Base-by-base conservation (phyloP, 2,888 invertebrate species). In the Proisotoma minuta region DNA sequence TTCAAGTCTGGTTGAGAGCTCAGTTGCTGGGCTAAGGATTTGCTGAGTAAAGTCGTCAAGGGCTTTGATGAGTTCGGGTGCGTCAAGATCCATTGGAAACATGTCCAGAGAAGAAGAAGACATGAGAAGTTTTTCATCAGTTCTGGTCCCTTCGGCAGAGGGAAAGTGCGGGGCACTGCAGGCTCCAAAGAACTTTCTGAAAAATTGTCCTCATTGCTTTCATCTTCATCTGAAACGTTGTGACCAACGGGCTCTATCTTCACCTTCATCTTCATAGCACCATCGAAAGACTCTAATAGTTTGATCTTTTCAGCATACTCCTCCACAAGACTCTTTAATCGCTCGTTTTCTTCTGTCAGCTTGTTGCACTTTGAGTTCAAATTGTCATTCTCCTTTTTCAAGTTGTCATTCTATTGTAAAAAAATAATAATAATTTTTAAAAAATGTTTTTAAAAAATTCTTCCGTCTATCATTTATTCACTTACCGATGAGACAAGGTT, bases 91-190 rank as follows among this genome's bases (percentile, higher is more conserved):
- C 60, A 68, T 59, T 58, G 66, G 50, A 61, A 73, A 56, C 64
- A 62, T 12, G 63, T 64, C 70, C 62, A 65, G 29, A 72, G 61
- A 39, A 70, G 61, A 40, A 70, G 62, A 12, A 70, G 63, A 23
- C 63, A 63, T 54, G 67, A 57, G 54, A 66, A 63, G 49, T 64
- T 64, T 59, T 68, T 66, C 59, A 62, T 63, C 58, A 66, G 66
- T 43, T 68, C 69, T 56, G 63, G 69, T 68, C 68, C 73, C 73
- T 73, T 72, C 73, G 54, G 73, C 73, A 68, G 73, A 73, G 73
- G 73, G 70, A 65, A 51, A 69, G 66, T 63, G 68, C 61, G 62
- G 69, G 66, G 73, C 73, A 69, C 73, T 60, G 73, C 73, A 68
- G 73, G 73, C 73, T 73, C 71, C 64, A 64, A 66, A 56, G 66